Evolutionary conservation across 2,113 vertebrate genomes (phyloP).

Genomic region (Tragelaphus scriptus): DNA sequence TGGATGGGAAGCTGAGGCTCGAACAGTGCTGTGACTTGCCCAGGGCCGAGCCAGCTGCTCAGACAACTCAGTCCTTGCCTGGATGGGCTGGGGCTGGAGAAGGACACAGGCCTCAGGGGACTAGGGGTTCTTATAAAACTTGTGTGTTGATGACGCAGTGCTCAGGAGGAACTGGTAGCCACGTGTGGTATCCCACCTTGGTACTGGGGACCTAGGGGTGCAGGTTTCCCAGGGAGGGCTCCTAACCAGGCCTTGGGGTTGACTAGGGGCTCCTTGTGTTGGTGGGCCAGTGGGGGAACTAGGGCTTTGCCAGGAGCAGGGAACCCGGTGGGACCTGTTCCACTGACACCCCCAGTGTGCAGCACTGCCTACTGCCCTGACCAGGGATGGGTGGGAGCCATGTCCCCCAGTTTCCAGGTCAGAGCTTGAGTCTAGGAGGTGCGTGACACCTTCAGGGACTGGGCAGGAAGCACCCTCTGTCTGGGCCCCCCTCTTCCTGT

Average conservation of each 20-base stretch:
- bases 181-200: neutral
- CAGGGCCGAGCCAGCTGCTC: neutral
- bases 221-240: neutral
- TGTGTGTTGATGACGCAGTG: neutral
- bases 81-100: neutral
- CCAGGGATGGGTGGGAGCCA: neutral
- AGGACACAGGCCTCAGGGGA: neutral
- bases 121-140: neutral
- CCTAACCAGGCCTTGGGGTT: neutral
- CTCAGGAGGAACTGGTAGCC: neutral
- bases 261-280: neutral
- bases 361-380: neutral
- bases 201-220: neutral
- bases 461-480: neutral
- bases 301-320: neutral
- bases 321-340: neutral
- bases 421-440: neutral
- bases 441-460: neutral
- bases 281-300: neutral
- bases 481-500: neutral
- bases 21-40: neutral
- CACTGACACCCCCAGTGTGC: accelerated
- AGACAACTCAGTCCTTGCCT: neutral
- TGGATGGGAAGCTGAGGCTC: neutral
- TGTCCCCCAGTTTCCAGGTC: neutral